phyloP scores from a whole-genome alignment of 2,888 invertebrate genomes.

The Scelioninae gen. 2 region DNA sequence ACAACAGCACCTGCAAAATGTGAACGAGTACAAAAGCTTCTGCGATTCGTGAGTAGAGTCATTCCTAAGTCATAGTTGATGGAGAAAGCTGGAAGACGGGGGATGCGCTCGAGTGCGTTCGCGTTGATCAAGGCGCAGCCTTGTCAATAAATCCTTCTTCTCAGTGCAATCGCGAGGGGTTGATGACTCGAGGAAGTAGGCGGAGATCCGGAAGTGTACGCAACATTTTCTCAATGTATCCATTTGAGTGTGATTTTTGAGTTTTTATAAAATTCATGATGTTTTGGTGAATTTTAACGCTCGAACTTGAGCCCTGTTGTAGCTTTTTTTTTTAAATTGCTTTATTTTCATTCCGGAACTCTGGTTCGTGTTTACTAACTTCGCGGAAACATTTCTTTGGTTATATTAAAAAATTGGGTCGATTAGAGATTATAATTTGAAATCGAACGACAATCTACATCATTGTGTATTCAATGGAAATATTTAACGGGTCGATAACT shows the following conservation, averaged over 20 bases:
- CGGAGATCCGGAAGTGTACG: slow-evolving; percentile 12
- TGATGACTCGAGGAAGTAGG: slow-evolving; percentile 30
- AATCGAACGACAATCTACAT: no score
- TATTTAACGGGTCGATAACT: no score
- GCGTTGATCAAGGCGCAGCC: slow-evolving; percentile 38
- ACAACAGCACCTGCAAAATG: slow-evolving; percentile 25
- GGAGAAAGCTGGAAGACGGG: neutral
- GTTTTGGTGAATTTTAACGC: no score
- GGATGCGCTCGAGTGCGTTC: slow-evolving; percentile 33
- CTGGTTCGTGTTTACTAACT: no score
- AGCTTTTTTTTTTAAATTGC: no score
- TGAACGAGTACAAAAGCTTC: slow-evolving; percentile 6
- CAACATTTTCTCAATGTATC: neutral
- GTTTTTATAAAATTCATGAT: neutral
- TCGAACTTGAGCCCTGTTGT: no score
- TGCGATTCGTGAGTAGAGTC: slow-evolving; percentile 29
- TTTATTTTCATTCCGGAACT: no score
- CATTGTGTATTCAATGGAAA: no score
- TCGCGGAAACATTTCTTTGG: no score
- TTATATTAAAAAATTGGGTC: no score
- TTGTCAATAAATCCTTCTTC: slow-evolving; percentile 30
- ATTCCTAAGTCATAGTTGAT: neutral
- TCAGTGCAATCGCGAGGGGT: slow-evolving; percentile 5
- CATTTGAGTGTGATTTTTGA: slow-evolving; percentile 1
- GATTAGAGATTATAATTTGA: no score